Conservation (phyloP, 1,140 invertebrate species). For the Cryptotermes secundus region DNA sequence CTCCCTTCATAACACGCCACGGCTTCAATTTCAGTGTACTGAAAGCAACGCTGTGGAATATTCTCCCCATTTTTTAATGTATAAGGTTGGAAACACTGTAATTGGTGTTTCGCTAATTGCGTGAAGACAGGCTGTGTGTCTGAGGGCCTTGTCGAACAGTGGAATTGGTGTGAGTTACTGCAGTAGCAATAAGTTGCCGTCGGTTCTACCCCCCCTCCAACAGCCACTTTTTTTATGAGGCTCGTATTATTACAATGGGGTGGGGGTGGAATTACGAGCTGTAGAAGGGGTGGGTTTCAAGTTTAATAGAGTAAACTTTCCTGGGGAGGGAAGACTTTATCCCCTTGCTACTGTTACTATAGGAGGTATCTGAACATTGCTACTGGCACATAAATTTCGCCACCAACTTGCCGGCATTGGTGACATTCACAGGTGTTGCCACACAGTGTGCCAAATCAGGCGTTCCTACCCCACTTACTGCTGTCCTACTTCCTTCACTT, state of each 20-base stretch:
- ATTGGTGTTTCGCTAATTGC: constrained; percentile 16
- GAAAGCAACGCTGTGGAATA: not conserved
- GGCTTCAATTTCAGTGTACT: not conserved
- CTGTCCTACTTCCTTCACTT: not conserved
- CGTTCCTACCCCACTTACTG: not conserved
- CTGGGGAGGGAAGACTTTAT: not conserved
- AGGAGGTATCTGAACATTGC: not conserved
- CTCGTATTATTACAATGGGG: constrained; percentile 7
- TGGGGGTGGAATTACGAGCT: not conserved
- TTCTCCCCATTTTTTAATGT: not conserved
- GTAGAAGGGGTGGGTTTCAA: constrained; percentile 17
- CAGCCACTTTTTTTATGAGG: not conserved
- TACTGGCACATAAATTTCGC: not conserved
- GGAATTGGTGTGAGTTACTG: not conserved
- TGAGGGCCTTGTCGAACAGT: not conserved
- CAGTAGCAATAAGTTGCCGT: not conserved
- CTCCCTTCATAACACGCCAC: not conserved
- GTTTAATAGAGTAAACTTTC: constrained; percentile 20
- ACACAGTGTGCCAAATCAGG: not conserved
- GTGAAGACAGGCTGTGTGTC: not conserved
- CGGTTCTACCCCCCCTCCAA: too few species aligned
- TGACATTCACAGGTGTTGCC: not conserved
- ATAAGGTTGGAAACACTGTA: not conserved
- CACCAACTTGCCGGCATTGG: too few species aligned
- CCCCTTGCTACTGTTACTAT: constrained; percentile 7